phyloP scores from a whole-genome alignment of 1,140 invertebrate genomes.

The Bombus difficillimus region DNA sequence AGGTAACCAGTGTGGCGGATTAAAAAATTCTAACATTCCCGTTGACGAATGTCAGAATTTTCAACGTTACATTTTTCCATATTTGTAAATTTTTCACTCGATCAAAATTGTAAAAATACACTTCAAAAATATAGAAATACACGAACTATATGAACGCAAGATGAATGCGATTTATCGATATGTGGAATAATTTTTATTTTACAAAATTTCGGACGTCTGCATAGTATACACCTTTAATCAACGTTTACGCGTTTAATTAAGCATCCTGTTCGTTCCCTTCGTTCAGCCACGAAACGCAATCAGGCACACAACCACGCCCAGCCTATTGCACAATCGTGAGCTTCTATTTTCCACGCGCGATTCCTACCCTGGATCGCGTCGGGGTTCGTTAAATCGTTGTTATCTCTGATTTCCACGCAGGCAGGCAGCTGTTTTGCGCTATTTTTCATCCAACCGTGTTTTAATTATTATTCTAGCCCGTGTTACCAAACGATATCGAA shows the following conservation, averaged over 20 bases:
- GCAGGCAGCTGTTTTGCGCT: neutral
- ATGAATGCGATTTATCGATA: too few species aligned
- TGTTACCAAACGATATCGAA: too few species aligned
- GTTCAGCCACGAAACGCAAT: conserved; percentile 42
- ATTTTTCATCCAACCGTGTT: conserved; percentile 15
- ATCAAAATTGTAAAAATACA: too few species aligned
- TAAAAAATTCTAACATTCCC: too few species aligned
- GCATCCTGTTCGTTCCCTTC: conserved; percentile 19
- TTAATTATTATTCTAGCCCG: conserved; percentile 22
- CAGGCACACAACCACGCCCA: conserved; percentile 53
- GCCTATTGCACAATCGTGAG: conserved; percentile 18
- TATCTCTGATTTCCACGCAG: conserved; percentile 18
- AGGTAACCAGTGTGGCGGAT: too few species aligned
- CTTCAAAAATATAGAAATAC: too few species aligned
- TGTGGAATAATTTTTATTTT: neutral
- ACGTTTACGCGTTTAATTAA: conserved; percentile 7
- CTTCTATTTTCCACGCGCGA: conserved; percentile 41
- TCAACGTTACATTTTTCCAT: too few species aligned
- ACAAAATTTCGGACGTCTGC: neutral
- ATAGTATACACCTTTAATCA: neutral
- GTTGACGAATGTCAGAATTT: too few species aligned
- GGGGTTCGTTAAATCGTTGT: conserved; percentile 39
- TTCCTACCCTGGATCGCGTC: conserved; percentile 41
- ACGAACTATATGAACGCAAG: too few species aligned
- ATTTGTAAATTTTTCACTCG: too few species aligned